Base-by-base conservation (phyloP, 2,113 vertebrate species). In the Rynchops niger region DNA sequence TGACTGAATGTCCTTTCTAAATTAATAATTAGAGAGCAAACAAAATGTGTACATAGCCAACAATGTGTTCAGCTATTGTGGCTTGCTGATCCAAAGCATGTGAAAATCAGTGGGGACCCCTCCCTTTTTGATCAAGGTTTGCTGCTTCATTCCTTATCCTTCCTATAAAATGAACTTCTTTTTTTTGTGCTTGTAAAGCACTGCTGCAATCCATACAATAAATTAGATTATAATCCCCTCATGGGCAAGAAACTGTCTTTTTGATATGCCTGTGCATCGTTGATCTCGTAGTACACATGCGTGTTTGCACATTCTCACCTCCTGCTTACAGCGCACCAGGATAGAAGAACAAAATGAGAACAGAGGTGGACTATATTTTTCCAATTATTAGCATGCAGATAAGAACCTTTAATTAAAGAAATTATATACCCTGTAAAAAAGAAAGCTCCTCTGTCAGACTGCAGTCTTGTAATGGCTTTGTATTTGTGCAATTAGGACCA, bases 11-110 rank as follows among this genome's bases (percentile, higher is more conserved):
- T 87, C 89, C 84, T 96, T 88, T 90, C 90, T 95, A 92, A 96
- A 97, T 95, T 88, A 97, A 89, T 95, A 82, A 95, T 90, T 88
- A 81, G 96, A 93, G 53, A 94, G 88, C 78, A 96, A 97, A 96
- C 81, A 93, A 87, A 72, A 89, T 40, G 30, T 66, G 53, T 91
- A 43, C 70, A 50, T 27, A 95, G 87, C 58, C 67, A 86, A 32
- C 58, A 66, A 17, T 32, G 10, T 47, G 50, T 90, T 91, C 79
- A 70, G 69, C 71, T 88, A 25, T 63, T 77, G 59, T 15, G 27
- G 8, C 14, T 70, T 71, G 38, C 71, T 81, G 74, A 83, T 66
- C 66, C 49, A 69, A 93, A 87, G 49, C 19, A 19, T 34, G 26
- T 58, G 81, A 87, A 95, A 91, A 95, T 85, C 83, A 83, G n/a